These are phyloP conservation scores for Calosoma granatense DNA, from an alignment of 1,140 invertebrate species.

Conservation along the genomic window DNA sequence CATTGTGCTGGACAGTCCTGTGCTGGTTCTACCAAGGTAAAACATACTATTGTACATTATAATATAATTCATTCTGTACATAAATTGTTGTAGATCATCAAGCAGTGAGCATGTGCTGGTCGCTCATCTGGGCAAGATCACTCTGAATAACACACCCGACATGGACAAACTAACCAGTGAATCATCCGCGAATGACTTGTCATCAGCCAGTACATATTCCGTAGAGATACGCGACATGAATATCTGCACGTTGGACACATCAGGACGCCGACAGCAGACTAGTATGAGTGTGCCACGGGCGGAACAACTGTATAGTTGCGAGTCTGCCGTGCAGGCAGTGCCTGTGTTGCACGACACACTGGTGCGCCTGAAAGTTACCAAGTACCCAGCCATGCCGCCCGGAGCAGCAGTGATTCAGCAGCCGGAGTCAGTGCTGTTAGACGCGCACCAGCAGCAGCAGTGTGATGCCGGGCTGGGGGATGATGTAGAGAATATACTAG, in stretches of 20 bases:
- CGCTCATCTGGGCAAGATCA: conserved; percentile 87
- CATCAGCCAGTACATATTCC: conserved; percentile 38
- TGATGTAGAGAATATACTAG: background rate
- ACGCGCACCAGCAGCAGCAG: conserved; percentile 20
- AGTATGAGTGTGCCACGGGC: conserved; percentile 33
- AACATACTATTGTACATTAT: background rate
- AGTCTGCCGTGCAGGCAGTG: conserved; percentile 41
- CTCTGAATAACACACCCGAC: conserved; percentile 41
- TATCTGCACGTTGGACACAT: conserved; percentile 64
- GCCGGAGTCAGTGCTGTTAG: conserved; percentile 12
- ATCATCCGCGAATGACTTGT: conserved; percentile 15
- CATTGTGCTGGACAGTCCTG: conserved; percentile 78
- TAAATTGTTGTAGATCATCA: conserved; percentile 34
- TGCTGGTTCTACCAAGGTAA: conserved; percentile 69
- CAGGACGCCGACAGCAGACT: conserved; percentile 27
- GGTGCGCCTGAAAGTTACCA: conserved; percentile 49
- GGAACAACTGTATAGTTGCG: conserved; percentile 57
- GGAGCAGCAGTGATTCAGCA: background rate
- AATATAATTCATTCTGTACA: background rate
- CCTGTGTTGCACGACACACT: conserved; percentile 77
- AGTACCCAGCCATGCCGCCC: background rate
- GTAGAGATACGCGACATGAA: conserved; percentile 79
- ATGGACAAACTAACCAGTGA: conserved; percentile 16
- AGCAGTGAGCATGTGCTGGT: conserved; percentile 76
- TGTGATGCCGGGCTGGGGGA: conserved; percentile 15